Percentiles rank a stretch among this genome's conserved stretches.
Evolutionary conservation across 2,888 invertebrate genomes (phyloP).

Genomic region (Xanthorhoe spadicearia): DNA sequence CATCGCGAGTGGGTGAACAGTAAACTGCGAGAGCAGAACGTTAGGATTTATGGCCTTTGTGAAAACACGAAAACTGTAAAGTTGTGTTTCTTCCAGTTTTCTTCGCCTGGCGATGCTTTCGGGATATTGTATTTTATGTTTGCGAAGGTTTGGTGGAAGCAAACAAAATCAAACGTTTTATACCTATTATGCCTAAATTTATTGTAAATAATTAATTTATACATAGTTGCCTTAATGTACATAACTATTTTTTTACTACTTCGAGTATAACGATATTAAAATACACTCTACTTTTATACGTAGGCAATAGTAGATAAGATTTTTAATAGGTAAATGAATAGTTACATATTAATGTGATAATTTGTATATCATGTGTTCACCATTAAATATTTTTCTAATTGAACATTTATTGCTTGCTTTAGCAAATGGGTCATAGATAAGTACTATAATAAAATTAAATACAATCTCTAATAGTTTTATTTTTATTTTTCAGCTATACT

Average conservation of each 20-base stretch:
- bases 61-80: slow-evolving; percentile 73
- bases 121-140: slow-evolving; percentile 52
- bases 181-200: slow-evolving; percentile 46
- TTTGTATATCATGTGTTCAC: slow-evolving; percentile 28
- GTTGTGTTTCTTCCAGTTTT: slow-evolving; percentile 68
- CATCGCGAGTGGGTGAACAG: slow-evolving; percentile 72
- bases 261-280: slow-evolving; percentile 7
- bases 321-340: slow-evolving; percentile 11
- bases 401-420: slow-evolving; percentile 55
- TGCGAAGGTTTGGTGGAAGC: slow-evolving; percentile 46
- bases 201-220: slow-evolving; percentile 77
- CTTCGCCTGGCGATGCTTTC: slow-evolving; percentile 55
- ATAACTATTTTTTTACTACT: slow-evolving; percentile 51
- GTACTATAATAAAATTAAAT: slow-evolving; percentile 38
- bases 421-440: slow-evolving; percentile 56
- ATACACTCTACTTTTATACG: slow-evolving; percentile 32
- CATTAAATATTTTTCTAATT: slow-evolving; percentile 61
- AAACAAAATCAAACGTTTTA: slow-evolving; percentile 40
- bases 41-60: slow-evolving; percentile 71
- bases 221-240: slow-evolving; percentile 63
- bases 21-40: slow-evolving; percentile 69
- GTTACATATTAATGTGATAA: slow-evolving; percentile 34
- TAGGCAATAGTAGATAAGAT: slow-evolving; percentile 25
- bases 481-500: too few species aligned
- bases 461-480: slow-evolving; percentile 3